Evolutionary conservation across 2,888 invertebrate species (phyloP).

Genomic region (Polietes domitor): DNA sequence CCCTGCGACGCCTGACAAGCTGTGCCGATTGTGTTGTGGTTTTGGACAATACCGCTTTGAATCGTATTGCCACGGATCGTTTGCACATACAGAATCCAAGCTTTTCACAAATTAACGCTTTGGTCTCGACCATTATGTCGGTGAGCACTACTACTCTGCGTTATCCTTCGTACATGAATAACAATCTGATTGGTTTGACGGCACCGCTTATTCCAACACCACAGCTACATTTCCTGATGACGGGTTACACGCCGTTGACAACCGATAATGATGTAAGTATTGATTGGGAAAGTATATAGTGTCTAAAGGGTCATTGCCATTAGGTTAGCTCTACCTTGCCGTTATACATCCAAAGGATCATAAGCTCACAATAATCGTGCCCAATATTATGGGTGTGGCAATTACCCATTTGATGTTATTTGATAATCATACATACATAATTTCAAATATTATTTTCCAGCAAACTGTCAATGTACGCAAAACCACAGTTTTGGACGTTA

Average conservation of each 20-base stretch:
- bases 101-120: conserved; percentile 97
- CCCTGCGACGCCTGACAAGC: conserved; percentile 95
- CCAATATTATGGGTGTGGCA: too few species aligned
- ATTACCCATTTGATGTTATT: too few species aligned
- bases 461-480: conserved; percentile 88
- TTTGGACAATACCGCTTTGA: conserved; percentile 97
- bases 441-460: conserved; percentile 58
- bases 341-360: too few species aligned
- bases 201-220: conserved; percentile 98
- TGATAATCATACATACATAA: too few species aligned
- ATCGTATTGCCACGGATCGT: conserved; percentile 96
- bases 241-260: conserved; percentile 97
- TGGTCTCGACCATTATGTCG: conserved; percentile 99
- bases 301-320: too few species aligned
- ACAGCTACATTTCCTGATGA: conserved; percentile 99
- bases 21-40: conserved; percentile 98
- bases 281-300: too few species aligned
- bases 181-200: conserved; percentile 96
- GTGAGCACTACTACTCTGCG: conserved; percentile 95
- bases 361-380: too few species aligned
- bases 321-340: too few species aligned
- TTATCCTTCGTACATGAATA: conserved; percentile 99
- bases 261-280: conserved; percentile 88
- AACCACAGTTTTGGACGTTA: conserved; percentile 98
- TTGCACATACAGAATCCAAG: conserved; percentile 97